Percentiles rank a stretch among this genome's conserved stretches.
phyloP scores from a whole-genome alignment of 2,888 invertebrate genomes.

The Caenorhabditis zanzibari region DNA sequence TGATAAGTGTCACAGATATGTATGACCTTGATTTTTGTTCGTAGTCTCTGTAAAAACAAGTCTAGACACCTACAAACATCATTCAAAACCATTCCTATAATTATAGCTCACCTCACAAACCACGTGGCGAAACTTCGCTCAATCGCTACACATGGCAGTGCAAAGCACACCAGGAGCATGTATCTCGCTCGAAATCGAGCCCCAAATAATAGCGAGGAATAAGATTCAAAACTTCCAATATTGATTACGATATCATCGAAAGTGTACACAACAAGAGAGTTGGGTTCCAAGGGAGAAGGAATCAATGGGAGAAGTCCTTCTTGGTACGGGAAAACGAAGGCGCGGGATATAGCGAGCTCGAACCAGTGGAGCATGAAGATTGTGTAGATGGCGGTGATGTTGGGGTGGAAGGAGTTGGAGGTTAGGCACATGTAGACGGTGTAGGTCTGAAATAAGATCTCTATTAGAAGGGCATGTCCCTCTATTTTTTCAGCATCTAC shows the following conservation, averaged over 20 bases:
- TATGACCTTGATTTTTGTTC: slow-evolving; percentile 25
- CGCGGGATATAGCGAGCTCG: slow-evolving; percentile 32
- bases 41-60: slow-evolving; percentile 46
- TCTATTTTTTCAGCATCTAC: no score
- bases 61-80: slow-evolving; percentile 34
- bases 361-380: slow-evolving; percentile 50
- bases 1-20: slow-evolving; percentile 11
- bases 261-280: slow-evolving; percentile 29
- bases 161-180: slow-evolving; percentile 46
- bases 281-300: neutral
- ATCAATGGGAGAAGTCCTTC: slow-evolving; percentile 30
- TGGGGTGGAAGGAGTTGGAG: slow-evolving; percentile 36
- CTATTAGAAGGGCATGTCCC: no score
- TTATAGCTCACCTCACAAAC: slow-evolving; percentile 28
- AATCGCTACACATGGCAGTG: slow-evolving; percentile 33
- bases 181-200: slow-evolving; percentile 23
- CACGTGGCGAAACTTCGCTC: slow-evolving; percentile 54
- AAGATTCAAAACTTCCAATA: neutral
- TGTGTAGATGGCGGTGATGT: slow-evolving; percentile 30
- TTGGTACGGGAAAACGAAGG: slow-evolving; percentile 41
- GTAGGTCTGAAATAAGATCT: slow-evolving; percentile 21
- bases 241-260: slow-evolving; percentile 31
- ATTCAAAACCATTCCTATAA: neutral
- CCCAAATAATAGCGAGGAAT: neutral
- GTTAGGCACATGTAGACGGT: slow-evolving; percentile 36